Evolutionary conservation across 2,888 invertebrate species (phyloP).

Genomic region (Athetis lepigone): DNA sequence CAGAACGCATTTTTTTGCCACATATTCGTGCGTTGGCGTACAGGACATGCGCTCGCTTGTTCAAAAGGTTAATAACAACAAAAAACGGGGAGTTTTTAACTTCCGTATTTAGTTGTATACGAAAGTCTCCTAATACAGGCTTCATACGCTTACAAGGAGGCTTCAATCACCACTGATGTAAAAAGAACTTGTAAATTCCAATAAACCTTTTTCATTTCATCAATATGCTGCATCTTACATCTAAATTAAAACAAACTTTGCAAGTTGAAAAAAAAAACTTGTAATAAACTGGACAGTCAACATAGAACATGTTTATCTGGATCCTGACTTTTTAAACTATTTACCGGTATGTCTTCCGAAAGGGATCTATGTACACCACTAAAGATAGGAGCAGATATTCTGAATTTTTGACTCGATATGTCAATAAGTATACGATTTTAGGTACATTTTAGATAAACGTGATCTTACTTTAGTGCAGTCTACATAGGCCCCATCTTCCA

Average conservation of each 20-base stretch:
- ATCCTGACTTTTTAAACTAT: slow-evolving; percentile 50
- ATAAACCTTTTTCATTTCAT: background rate
- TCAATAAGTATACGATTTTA: slow-evolving; percentile 31
- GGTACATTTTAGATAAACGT: slow-evolving; percentile 5
- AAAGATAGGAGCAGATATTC: background rate
- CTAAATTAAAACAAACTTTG: background rate
- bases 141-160: too few relatives aligned
- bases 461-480: background rate
- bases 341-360: background rate
- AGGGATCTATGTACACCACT: slow-evolving; percentile 13
- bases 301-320: slow-evolving; percentile 65
- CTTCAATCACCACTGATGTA: too few relatives aligned
- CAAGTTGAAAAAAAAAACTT: too few relatives aligned
- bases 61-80: too few relatives aligned
- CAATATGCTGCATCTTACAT: background rate
- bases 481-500: slow-evolving; percentile 1
- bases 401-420: background rate
- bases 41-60: too few relatives aligned
- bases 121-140: too few relatives aligned
- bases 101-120: too few relatives aligned
- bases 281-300: slow-evolving; percentile 51
- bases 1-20: too few relatives aligned
- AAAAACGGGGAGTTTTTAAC: too few relatives aligned
- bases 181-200: too few relatives aligned
- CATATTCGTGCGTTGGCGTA: too few relatives aligned